Evolutionary conservation across 2,113 vertebrate genomes (phyloP).

Genomic region (Bubalus kerabau): DNA sequence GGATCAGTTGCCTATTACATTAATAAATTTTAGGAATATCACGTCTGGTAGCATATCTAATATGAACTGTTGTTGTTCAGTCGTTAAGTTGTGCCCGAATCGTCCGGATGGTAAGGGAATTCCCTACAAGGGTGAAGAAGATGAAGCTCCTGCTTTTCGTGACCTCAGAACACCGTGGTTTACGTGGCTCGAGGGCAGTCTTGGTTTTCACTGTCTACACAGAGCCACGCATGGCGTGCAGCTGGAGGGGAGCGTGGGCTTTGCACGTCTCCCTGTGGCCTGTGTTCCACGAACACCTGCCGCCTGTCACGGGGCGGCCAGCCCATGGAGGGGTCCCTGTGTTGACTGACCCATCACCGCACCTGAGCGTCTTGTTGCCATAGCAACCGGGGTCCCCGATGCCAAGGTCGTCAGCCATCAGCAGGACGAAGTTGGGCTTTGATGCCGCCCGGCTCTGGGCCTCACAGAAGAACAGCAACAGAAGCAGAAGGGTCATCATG

Average conservation of each 20-base stretch:
- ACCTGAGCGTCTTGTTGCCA: conserved; percentile 90
- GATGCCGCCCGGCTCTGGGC: not conserved
- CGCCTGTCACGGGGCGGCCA: accelerated
- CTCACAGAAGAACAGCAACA: conserved; percentile 48
- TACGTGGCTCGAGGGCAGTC: not conserved
- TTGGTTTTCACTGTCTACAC: accelerated
- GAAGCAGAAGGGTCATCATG: conserved; percentile 74
- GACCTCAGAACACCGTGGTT: not conserved
- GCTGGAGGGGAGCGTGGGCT: accelerated
- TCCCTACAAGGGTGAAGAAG: not conserved
- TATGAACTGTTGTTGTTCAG: not conserved
- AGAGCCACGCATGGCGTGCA: accelerated
- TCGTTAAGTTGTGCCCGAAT: not conserved
- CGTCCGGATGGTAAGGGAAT: not conserved
- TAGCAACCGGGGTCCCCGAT: conserved; percentile 93
- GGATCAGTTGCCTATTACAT: not conserved
- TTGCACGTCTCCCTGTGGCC: accelerated
- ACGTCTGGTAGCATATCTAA: not conserved
- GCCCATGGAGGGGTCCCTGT: accelerated
- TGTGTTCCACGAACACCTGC: accelerated
- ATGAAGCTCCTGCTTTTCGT: not conserved
- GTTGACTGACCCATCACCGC: not conserved
- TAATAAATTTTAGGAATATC: not conserved
- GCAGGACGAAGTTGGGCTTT: conserved; percentile 84
- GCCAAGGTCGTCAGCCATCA: conserved; percentile 93